Evolutionary conservation across 2,797 vertebrate genomes (phyloP), one percentile per base, ranked within the genome.

Genomic region (Halcyon badia): DNA sequence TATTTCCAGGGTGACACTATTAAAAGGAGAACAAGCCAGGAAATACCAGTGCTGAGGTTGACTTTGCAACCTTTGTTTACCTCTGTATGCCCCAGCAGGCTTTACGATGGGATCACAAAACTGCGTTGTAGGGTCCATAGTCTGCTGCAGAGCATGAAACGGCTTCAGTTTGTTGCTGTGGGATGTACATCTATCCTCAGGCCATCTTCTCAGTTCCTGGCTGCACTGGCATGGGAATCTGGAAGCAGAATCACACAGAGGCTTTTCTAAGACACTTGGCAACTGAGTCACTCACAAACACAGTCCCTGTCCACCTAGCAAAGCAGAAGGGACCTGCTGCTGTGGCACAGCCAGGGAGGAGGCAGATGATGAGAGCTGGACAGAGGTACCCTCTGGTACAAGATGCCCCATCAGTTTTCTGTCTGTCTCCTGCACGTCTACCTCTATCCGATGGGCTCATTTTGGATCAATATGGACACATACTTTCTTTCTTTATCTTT

Each of bases 351-450:
- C 28, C 20, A 14, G 13, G 73, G n/a, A 33, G 9, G 30, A 52
- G 25, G 52, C 21, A 66, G 14, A 24, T 0, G 1, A 31, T 2
- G 3, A 70, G 33, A 30, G 46, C 54, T 48, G 54, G n/a, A 41
- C 7, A 57, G 57, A 41, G 0, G 3, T 21, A 61, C 3, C 13
- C 35, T 10, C 41, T 31, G 11, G 31, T 24, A 10, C 2, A 2
- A 62, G 41, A 9, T 76, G 64, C 41, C 15, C 15, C 1, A 2
- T 10, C 71, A 57, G 48, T 22, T 31, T 69, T 31, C 41, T 35
- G 2, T 11, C 33, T 72, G 2, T 19, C 30, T 72, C 44, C 39
- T 46, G 60, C 30, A 31, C 9, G 24, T 66, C 60, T 19, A 37
- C 30, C 33, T 33, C 37, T 58, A 84, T 18, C 16, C 1, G 2